These are phyloP conservation scores for Mallateleia sp. DNA, from an alignment of 2,888 invertebrate genomes.

Conservation along the genomic window DNA sequence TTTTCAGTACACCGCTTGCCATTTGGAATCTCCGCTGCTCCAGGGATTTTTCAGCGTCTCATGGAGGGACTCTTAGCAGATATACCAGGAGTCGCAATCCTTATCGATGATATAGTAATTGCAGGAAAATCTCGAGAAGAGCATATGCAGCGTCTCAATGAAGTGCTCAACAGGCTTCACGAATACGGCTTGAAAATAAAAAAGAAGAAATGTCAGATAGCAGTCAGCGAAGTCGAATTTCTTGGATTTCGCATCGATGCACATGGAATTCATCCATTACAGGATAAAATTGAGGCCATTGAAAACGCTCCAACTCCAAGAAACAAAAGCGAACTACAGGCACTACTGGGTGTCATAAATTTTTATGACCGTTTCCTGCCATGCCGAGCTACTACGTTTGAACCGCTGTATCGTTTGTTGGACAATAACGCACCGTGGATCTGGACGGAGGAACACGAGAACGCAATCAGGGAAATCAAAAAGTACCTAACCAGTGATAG, in stretches of 20 bases:
- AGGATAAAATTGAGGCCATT: background rate
- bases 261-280: background rate
- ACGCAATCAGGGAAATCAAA: slow-evolving; percentile 79
- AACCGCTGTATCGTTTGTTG: slow-evolving; percentile 81
- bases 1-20: slow-evolving; percentile 77
- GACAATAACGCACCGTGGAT: slow-evolving; percentile 75
- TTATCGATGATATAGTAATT: slow-evolving; percentile 39
- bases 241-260: background rate
- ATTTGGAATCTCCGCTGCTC: slow-evolving; percentile 79
- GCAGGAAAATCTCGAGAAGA: background rate
- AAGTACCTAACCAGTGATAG: slow-evolving; percentile 35
- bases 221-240: background rate
- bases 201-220: slow-evolving; percentile 24
- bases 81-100: slow-evolving; percentile 21
- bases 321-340: background rate
- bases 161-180: slow-evolving; percentile 9
- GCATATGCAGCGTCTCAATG: slow-evolving; percentile 28
- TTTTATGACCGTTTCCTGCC: slow-evolving; percentile 18
- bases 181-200: slow-evolving; percentile 26
- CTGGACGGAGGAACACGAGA: slow-evolving; percentile 81
- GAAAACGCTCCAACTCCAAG: background rate
- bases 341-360: slow-evolving; percentile 30
- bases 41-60: slow-evolving; percentile 69
- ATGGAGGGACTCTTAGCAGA: slow-evolving; percentile 64
- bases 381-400: slow-evolving; percentile 8